Conservation (phyloP, 2,888 invertebrate genomes). For the Pedicia rivosa region DNA sequence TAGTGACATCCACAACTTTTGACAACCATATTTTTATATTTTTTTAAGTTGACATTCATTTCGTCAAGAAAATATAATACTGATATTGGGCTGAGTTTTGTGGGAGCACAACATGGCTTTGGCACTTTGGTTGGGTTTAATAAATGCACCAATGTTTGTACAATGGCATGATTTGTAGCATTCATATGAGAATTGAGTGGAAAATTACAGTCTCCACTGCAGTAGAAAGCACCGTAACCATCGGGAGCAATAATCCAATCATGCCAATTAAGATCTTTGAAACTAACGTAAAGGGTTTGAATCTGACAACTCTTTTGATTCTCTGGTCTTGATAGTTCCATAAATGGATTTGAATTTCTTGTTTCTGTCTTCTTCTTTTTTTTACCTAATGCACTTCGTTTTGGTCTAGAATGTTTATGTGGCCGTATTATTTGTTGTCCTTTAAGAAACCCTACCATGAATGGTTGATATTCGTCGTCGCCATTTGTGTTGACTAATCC, state of each 20-base stretch:
- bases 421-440: conserved; percentile 34
- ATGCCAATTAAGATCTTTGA: conserved; percentile 78
- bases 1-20: conserved; percentile 95
- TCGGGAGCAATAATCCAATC: conserved; percentile 96
- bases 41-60: conserved; percentile 80
- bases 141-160: conserved; percentile 79
- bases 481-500: conserved; percentile 65
- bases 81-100: conserved; percentile 71
- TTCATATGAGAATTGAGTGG: conserved; percentile 88
- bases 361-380: conserved; percentile 18
- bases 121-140: conserved; percentile 67
- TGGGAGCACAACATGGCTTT: conserved; percentile 88
- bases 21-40: conserved; percentile 95
- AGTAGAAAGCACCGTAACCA: conserved; percentile 87
- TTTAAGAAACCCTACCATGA: conserved; percentile 81
- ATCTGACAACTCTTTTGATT: conserved; percentile 63
- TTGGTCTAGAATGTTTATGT: conserved; percentile 19
- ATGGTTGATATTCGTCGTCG: conserved; percentile 73
- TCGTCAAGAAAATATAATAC: conserved; percentile 85
- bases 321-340: conserved; percentile 20
- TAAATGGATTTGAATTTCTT: conserved; percentile 22
- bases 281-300: conserved; percentile 82
- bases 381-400: conserved; percentile 15
- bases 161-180: conserved; percentile 92
- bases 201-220: conserved; percentile 87